Evolutionary conservation across 2,113 vertebrate genomes (phyloP).

Genomic region (Xenus cinereus): DNA sequence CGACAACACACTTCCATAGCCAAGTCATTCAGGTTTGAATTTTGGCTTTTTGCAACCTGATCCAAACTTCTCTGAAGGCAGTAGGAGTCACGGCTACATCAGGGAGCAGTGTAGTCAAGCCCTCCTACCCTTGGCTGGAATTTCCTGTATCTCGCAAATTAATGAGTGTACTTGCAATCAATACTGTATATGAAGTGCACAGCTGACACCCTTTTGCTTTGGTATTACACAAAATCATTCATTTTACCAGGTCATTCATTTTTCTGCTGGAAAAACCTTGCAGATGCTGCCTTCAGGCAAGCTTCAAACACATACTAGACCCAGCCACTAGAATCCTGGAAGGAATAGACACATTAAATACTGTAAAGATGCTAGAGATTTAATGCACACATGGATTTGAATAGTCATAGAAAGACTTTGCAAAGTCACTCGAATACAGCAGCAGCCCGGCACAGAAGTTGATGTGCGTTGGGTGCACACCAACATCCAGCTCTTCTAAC

Average conservation of each 20-base stretch:
- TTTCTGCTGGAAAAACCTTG: neutral
- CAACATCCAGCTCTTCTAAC: neutral
- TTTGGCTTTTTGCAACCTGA: neutral
- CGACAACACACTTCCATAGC: neutral
- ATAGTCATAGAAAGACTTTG: neutral
- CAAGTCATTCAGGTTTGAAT: neutral
- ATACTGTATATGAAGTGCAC: neutral
- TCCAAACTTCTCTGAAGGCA: neutral
- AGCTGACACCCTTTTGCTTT: neutral
- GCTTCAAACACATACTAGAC: neutral
- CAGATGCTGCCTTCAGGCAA: neutral
- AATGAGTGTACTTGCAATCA: neutral
- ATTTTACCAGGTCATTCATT: neutral
- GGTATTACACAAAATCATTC: neutral
- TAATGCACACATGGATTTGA: neutral
- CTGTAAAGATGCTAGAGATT: neutral
- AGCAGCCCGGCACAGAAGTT: neutral
- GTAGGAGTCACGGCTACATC: neutral
- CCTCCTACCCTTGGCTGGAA: neutral
- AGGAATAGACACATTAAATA: neutral
- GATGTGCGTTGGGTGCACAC: neutral
- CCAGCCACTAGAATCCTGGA: neutral
- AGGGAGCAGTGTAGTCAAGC: neutral
- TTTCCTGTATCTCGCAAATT: neutral
- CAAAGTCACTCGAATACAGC: accelerated